Conservation (phyloP, 2,797 vertebrate genomes). For the Bovichtus variegatus region DNA sequence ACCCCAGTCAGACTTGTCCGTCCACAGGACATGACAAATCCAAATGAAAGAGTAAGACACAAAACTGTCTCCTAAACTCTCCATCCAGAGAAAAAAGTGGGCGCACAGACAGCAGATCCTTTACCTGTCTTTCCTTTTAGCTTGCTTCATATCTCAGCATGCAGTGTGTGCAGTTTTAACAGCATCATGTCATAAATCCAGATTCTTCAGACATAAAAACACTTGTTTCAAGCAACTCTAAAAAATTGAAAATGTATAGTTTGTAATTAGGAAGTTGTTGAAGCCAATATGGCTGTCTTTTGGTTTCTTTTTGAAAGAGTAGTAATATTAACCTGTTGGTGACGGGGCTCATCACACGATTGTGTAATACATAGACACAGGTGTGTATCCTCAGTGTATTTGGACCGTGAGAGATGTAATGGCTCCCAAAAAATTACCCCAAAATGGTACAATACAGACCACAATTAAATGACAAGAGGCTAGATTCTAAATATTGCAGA, state of each 20-base stretch:
- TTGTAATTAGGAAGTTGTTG: background rate
- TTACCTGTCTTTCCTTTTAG: background rate
- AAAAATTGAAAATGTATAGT: background rate
- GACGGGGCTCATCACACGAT: too few relatives aligned
- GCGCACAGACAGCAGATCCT: background rate
- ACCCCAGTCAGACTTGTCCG: too few relatives aligned
- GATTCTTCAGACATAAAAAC: background rate
- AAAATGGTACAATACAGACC: too few relatives aligned
- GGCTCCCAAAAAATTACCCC: background rate
- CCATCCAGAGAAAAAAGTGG: background rate
- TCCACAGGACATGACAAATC: conserved; percentile 19
- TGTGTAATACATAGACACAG: background rate
- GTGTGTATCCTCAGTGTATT: background rate
- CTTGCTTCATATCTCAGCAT: background rate
- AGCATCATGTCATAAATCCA: background rate
- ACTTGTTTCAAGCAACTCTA: background rate
- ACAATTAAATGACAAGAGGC: too few relatives aligned
- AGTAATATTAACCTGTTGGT: background rate
- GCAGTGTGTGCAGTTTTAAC: background rate
- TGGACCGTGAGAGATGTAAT: background rate
- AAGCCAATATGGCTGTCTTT: background rate
- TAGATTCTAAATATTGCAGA: background rate
- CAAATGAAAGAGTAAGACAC: background rate
- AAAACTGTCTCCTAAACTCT: conserved; percentile 1
- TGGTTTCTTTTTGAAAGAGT: background rate